A percentile compares a stretch with the other conserved stretches of the same genome.
Conservation (phyloP, 2,888 invertebrate species). For the Trachelus tabidus region DNA sequence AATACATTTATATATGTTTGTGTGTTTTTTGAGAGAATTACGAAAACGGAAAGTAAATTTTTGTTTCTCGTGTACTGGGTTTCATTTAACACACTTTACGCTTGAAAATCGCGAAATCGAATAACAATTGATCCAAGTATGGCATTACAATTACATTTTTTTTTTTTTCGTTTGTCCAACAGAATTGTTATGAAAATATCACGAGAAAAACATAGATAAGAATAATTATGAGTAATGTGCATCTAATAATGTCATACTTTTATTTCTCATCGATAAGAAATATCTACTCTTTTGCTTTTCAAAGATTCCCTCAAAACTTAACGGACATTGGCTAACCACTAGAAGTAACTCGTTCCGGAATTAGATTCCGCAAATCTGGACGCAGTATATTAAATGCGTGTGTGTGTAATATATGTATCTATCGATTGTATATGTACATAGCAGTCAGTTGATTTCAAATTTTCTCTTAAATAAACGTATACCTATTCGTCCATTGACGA, state of each 20-base stretch:
- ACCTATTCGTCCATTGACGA: background rate
- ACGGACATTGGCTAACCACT: background rate
- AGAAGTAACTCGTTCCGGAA: background rate
- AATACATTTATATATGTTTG: background rate
- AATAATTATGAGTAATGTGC: constrained; percentile 5
- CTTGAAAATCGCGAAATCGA: background rate
- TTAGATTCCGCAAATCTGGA: background rate
- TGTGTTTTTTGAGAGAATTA: background rate
- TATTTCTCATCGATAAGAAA: constrained; percentile 5
- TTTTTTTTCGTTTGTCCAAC: background rate
- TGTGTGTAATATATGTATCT: background rate
- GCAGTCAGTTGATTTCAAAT: background rate
- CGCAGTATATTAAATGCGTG: background rate
- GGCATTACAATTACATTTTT: background rate
- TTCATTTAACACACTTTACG: too few relatives aligned
- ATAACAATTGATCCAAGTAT: background rate
- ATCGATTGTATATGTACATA: background rate
- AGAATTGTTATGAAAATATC: constrained; percentile 4
- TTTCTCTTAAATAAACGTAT: background rate
- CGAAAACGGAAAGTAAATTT: background rate
- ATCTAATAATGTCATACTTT: constrained; percentile 7
- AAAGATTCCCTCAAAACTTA: background rate
- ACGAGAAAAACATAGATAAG: background rate
- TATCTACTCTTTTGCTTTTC: background rate
- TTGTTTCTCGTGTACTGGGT: background rate